These are phyloP conservation scores for Ophioninae sp. DNA, from an alignment of 2,888 invertebrate species.

Conservation along the genomic window DNA sequence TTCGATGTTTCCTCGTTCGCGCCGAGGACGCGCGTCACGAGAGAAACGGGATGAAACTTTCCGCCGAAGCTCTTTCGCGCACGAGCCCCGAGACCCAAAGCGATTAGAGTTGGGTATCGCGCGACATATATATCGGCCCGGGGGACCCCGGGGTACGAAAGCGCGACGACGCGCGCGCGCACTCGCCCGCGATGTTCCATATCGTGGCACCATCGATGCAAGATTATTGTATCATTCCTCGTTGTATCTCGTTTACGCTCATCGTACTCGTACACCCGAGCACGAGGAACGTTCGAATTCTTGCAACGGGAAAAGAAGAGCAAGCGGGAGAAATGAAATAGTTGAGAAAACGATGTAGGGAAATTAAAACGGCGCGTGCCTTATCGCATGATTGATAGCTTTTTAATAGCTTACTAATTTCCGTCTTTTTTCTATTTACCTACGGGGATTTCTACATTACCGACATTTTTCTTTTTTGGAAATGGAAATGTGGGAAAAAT, in stretches of 20 bases:
- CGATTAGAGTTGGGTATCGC: conserved; percentile 62
- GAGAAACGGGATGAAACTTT: conserved; percentile 3
- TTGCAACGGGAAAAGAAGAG: neutral
- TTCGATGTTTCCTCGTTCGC: no score
- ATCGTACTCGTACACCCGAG: conserved; percentile 1
- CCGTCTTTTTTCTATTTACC: no score
- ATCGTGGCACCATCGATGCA: conserved; percentile 57
- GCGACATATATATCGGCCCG: conserved; percentile 71
- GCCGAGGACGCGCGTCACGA: conserved; percentile 5
- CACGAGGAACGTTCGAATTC: neutral
- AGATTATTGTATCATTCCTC: conserved; percentile 23
- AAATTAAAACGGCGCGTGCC: no score
- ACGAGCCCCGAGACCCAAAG: conserved; percentile 55
- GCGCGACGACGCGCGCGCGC: conserved; percentile 70
- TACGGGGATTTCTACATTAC: no score
- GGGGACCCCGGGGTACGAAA: conserved; percentile 66
- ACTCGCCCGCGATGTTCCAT: conserved; percentile 58
- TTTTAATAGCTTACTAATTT: no score
- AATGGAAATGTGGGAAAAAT: no score
- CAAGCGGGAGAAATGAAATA: neutral
- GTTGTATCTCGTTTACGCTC: conserved; percentile 28
- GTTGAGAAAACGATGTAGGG: neutral
- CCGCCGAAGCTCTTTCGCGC: conserved; percentile 16
- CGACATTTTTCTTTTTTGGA: no score
- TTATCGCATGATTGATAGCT: neutral